phyloP scores from a whole-genome alignment of 1,140 invertebrate genomes.

The Cotesia typhae region DNA sequence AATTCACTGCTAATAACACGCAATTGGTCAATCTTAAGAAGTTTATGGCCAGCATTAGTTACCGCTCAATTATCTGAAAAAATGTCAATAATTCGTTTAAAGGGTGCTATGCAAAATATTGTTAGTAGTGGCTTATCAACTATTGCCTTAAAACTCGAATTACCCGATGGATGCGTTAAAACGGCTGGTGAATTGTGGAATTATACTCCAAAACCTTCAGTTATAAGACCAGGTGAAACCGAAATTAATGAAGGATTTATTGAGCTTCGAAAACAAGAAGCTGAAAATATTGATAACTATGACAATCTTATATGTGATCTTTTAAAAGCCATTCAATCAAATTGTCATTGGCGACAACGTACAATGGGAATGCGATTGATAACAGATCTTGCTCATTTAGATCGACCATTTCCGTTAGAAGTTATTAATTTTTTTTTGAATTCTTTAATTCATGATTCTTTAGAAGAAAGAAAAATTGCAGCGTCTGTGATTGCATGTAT shows the following conservation, averaged over 20 bases:
- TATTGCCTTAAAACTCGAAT: constrained; percentile 68
- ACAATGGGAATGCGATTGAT: constrained; percentile 80
- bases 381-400: constrained; percentile 74
- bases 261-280: constrained; percentile 58
- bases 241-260: constrained; percentile 61
- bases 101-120: constrained; percentile 70
- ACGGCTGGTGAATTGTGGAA: constrained; percentile 65
- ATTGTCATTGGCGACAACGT: constrained; percentile 84
- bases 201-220: constrained; percentile 46
- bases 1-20: constrained; percentile 73
- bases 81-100: constrained; percentile 78
- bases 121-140: constrained; percentile 68
- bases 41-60: constrained; percentile 80
- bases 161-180: constrained; percentile 67
- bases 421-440: constrained; percentile 75
- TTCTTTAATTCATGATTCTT: constrained; percentile 78
- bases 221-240: constrained; percentile 47
- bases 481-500: constrained; percentile 72
- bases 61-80: constrained; percentile 82
- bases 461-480: constrained; percentile 79
- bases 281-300: constrained; percentile 69
- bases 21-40: constrained; percentile 78
- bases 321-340: constrained; percentile 72
- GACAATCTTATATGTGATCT: constrained; percentile 71
- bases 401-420: constrained; percentile 71